Evolutionary conservation across 2,113 vertebrate species (phyloP).

Genomic region (Brachypodius melanocephalos): DNA sequence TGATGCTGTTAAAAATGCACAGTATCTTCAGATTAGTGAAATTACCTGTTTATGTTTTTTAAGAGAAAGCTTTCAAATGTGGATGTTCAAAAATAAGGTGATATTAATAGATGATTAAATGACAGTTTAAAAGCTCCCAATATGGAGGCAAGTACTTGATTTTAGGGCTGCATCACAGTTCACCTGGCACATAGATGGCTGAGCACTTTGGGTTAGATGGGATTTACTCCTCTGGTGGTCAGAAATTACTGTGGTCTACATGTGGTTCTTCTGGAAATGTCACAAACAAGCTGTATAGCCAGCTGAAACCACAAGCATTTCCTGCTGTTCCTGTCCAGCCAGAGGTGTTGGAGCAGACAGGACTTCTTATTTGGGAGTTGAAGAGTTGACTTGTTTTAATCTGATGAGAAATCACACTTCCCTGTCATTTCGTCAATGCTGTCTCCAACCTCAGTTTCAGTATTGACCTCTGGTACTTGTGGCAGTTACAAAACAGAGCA

Average conservation of each 20-base stretch:
- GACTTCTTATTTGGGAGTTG: neutral
- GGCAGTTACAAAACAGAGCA: neutral
- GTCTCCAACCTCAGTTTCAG: neutral
- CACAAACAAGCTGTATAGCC: rapidly evolving
- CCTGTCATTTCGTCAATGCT: neutral
- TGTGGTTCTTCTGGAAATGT: neutral
- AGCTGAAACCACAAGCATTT: neutral
- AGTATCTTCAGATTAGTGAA: rapidly evolving
- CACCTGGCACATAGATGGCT: rapidly evolving
- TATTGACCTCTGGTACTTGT: neutral
- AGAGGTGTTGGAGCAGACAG: neutral
- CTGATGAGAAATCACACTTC: neutral
- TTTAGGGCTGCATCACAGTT: rapidly evolving
- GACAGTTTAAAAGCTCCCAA: neutral
- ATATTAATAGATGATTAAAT: neutral
- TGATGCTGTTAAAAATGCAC: neutral
- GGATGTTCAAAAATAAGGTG: neutral
- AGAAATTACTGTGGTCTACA: neutral
- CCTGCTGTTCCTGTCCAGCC: neutral
- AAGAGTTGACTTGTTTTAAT: neutral
- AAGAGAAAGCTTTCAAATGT: neutral
- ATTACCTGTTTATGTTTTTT: neutral
- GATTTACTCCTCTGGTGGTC: rapidly evolving
- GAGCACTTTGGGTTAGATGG: neutral
- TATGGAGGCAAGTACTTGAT: neutral